phyloP scores from a whole-genome alignment of 2,888 invertebrate genomes.

The Micoletzkya japonica region DNA sequence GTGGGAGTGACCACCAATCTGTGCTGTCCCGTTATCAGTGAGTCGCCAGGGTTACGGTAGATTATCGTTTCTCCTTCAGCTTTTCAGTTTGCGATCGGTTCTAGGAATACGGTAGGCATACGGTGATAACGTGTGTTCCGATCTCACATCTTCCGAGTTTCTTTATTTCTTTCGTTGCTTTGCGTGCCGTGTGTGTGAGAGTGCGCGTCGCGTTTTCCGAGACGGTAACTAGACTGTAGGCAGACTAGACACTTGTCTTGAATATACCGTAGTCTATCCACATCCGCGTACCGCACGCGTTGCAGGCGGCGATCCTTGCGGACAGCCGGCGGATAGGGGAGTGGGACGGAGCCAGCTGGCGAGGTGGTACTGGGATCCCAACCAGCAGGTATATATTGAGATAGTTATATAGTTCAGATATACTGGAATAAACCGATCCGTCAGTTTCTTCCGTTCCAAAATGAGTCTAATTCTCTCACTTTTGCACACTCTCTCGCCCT shows the following conservation, averaged over 20 bases:
- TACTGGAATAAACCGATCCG: not conserved
- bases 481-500: too few species aligned
- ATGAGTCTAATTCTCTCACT: too few species aligned
- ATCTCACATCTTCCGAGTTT: too few species aligned
- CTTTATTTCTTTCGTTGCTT: too few species aligned
- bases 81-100: not conserved
- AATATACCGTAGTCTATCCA: too few species aligned
- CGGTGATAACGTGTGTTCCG: too few species aligned
- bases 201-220: not conserved
- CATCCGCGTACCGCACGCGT: not conserved
- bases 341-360: slow-evolving; percentile 49
- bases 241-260: too few species aligned
- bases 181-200: not conserved
- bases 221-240: too few species aligned
- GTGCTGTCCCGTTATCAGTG: slow-evolving; percentile 54
- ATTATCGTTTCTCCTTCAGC: not conserved
- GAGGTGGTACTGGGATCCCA: slow-evolving; percentile 40
- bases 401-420: not conserved
- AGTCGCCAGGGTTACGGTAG: slow-evolving; percentile 9
- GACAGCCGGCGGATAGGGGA: slow-evolving; percentile 57
- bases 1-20: slow-evolving; percentile 52
- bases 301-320: slow-evolving; percentile 61
- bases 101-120: too few species aligned
- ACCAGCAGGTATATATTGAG: slow-evolving; percentile 19
- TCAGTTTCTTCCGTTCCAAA: too few species aligned